phyloP scores from a whole-genome alignment of 2,888 invertebrate genomes.

The Helicoverpa assulta region DNA sequence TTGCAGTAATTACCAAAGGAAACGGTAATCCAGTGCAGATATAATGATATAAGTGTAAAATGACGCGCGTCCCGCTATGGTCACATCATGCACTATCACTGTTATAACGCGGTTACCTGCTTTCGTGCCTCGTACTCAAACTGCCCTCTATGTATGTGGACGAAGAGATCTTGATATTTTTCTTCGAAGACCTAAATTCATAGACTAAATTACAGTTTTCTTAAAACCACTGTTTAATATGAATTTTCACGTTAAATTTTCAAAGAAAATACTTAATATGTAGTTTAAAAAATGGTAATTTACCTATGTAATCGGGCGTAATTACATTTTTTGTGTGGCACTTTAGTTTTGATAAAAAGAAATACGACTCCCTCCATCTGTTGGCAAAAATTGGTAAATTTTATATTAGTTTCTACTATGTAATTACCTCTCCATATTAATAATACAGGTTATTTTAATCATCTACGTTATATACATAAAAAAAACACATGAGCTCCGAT shows the following conservation, averaged over 20 bases:
- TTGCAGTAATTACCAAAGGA: constrained; percentile 31
- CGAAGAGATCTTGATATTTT: constrained; percentile 70
- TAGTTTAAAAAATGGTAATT: too few species aligned
- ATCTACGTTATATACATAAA: constrained; percentile 19
- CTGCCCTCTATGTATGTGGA: constrained; percentile 63
- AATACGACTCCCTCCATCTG: background rate
- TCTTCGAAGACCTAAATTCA: background rate
- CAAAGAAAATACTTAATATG: too few species aligned
- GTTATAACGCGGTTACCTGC: constrained; percentile 83
- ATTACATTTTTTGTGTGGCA: too few species aligned
- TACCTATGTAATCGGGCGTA: too few species aligned
- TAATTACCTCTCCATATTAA: constrained; percentile 23
- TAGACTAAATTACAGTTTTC: too few species aligned
- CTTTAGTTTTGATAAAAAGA: too few species aligned
- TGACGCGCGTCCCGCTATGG: constrained; percentile 82
- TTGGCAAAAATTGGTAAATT: constrained; percentile 2
- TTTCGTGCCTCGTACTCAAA: constrained; percentile 76
- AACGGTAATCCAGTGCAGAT: constrained; percentile 55
- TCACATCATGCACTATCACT: constrained; percentile 87
- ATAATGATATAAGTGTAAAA: constrained; percentile 70
- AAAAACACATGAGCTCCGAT: constrained; percentile 4
- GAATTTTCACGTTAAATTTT: too few species aligned
- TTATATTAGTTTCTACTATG: constrained; percentile 14
- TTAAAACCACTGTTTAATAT: too few species aligned
- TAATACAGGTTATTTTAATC: constrained; percentile 25